Percentiles rank a stretch among this genome's conserved stretches.
These are phyloP conservation scores for Theretra japonica DNA, from an alignment of 2,888 invertebrate genomes.

Conservation along the genomic window DNA sequence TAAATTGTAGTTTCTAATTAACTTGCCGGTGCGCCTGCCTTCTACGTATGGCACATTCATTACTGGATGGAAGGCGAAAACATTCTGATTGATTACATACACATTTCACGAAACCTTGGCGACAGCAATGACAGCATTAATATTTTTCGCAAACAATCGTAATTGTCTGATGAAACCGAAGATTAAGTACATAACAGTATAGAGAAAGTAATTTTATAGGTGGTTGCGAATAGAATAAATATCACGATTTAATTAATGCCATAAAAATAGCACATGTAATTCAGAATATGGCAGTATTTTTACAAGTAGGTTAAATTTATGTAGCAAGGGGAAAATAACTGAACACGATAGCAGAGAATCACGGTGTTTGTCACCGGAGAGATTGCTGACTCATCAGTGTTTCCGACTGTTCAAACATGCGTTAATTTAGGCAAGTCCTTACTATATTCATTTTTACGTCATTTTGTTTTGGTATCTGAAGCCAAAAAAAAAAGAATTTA, in stretches of 20 bases:
- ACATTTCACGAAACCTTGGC: slow-evolving; percentile 16
- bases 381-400: not conserved
- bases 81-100: slow-evolving; percentile 29
- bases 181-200: too few relatives aligned
- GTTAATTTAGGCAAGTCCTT: not conserved
- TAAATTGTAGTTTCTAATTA: slow-evolving; percentile 18
- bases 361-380: not conserved
- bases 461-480: not conserved
- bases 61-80: slow-evolving; percentile 15
- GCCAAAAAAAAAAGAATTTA: too few relatives aligned
- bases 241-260: too few relatives aligned
- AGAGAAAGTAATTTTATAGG: too few relatives aligned
- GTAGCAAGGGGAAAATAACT: not conserved
- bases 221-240: too few relatives aligned
- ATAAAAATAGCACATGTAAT: too few relatives aligned
- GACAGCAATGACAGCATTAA: slow-evolving; percentile 4
- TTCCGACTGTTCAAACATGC: not conserved
- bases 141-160: not conserved
- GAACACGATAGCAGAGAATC: not conserved
- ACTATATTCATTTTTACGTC: too few relatives aligned
- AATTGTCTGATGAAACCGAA: not conserved
- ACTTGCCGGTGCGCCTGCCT: slow-evolving; percentile 4
- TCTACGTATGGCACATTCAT: slow-evolving; percentile 11
- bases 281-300: not conserved
- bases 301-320: not conserved